Conservation (phyloP, 2,797 vertebrate species). For the Myotis planiceps region DNA sequence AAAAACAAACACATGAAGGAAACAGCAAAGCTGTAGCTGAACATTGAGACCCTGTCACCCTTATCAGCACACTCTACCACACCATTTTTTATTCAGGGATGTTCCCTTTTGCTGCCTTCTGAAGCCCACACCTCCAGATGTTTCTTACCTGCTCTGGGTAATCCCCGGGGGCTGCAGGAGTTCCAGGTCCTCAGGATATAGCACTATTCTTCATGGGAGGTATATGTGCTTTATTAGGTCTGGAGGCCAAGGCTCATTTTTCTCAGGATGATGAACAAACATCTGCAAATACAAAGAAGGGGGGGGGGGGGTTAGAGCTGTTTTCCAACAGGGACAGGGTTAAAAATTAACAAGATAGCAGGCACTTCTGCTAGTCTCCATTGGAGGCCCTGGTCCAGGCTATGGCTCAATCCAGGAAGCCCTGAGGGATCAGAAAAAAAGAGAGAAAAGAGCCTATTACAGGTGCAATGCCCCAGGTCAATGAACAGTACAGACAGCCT, state of each 20-base stretch:
- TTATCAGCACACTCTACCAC: no score
- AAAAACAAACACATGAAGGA: not conserved
- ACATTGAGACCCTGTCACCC: not conserved
- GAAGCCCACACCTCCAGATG: not conserved
- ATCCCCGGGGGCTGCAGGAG: not conserved
- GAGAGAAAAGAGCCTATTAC: not conserved
- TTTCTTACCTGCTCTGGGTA: slow-evolving; percentile 64
- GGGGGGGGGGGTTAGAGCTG: not conserved
- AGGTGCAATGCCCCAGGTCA: not conserved
- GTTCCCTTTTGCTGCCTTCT: not conserved
- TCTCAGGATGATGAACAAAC: slow-evolving; percentile 59
- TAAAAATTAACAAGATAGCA: slow-evolving; percentile 68
- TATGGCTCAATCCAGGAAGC: not conserved
- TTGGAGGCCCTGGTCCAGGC: not conserved
- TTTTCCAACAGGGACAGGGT: not conserved
- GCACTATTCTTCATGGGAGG: slow-evolving; percentile 46
- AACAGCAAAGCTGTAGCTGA: not conserved
- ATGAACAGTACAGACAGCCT: not conserved
- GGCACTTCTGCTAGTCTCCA: not conserved
- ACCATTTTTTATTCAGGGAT: not conserved
- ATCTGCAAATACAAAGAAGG: slow-evolving; percentile 49
- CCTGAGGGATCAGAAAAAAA: not conserved
- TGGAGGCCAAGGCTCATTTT: slow-evolving; percentile 69
- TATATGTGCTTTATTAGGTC: slow-evolving; percentile 27
- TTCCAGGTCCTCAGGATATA: slow-evolving; percentile 39